These are phyloP conservation scores for Paramisgurnus dabryanus DNA, from an alignment of 2,113 vertebrate species.

Conservation along the genomic window DNA sequence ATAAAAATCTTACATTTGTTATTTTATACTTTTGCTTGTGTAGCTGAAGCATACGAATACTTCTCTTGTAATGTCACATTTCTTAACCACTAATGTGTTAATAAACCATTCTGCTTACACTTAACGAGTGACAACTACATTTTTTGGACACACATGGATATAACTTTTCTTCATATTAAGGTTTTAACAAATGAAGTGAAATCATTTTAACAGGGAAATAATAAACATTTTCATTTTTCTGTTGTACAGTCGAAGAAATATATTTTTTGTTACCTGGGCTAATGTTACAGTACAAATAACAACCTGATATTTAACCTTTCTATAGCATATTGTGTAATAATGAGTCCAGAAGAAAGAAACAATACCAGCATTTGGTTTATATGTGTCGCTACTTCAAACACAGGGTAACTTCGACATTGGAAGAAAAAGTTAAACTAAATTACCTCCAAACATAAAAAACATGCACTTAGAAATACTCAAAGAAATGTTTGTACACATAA, in stretches of 20 bases:
- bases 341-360: neutral
- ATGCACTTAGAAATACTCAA: neutral
- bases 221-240: too few relatives aligned
- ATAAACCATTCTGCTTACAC: constrained; percentile 51
- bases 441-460: neutral
- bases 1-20: constrained; percentile 8
- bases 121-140: neutral
- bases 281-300: too few relatives aligned
- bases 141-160: neutral
- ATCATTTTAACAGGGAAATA: too few relatives aligned
- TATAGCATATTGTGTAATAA: too few relatives aligned
- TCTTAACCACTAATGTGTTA: constrained; percentile 55
- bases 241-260: too few relatives aligned
- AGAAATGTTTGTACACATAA: too few relatives aligned
- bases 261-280: too few relatives aligned
- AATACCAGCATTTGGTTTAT: neutral
- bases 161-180: neutral
- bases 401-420: neutral
- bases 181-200: too few relatives aligned
- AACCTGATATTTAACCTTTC: too few relatives aligned
- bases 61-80: constrained; percentile 48
- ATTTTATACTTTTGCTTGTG: constrained; percentile 42
- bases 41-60: constrained; percentile 44
- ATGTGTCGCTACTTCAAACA: neutral
- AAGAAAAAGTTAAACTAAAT: constrained; percentile 7